Evolutionary conservation across 2,888 invertebrate genomes (phyloP).

Genomic region (Synergus japonicus): DNA sequence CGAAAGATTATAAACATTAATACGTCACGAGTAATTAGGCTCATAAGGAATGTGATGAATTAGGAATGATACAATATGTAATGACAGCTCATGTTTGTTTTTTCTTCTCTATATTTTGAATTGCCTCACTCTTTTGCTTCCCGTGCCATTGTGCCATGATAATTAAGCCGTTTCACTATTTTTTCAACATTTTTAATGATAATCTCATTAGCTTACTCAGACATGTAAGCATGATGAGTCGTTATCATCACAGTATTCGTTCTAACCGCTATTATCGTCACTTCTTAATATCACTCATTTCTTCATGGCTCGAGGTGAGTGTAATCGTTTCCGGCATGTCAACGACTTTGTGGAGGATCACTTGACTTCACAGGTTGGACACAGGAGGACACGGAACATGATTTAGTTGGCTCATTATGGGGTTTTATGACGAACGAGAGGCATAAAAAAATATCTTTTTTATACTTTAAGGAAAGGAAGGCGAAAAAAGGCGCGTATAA

Average conservation of each 20-base stretch:
- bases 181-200: background rate
- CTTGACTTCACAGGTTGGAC: background rate
- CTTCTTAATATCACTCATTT: constrained; percentile 6
- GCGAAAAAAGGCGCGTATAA: constrained; percentile 31
- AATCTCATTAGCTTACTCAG: background rate
- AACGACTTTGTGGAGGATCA: constrained; percentile 1
- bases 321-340: constrained; percentile 25
- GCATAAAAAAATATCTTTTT: constrained; percentile 6
- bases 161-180: background rate
- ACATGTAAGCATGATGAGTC: constrained; percentile 15
- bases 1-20: too few species aligned
- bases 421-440: background rate
- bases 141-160: background rate
- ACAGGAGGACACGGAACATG: constrained; percentile 25
- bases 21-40: too few species aligned
- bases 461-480: constrained; percentile 9
- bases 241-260: background rate
- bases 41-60: background rate
- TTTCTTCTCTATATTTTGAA: background rate
- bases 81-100: background rate
- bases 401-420: constrained; percentile 33
- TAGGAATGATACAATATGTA: background rate
- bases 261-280: background rate
- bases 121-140: background rate
- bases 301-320: background rate